Conservation (phyloP, 2,113 vertebrate genomes). For the Erinaceus europaeus region DNA sequence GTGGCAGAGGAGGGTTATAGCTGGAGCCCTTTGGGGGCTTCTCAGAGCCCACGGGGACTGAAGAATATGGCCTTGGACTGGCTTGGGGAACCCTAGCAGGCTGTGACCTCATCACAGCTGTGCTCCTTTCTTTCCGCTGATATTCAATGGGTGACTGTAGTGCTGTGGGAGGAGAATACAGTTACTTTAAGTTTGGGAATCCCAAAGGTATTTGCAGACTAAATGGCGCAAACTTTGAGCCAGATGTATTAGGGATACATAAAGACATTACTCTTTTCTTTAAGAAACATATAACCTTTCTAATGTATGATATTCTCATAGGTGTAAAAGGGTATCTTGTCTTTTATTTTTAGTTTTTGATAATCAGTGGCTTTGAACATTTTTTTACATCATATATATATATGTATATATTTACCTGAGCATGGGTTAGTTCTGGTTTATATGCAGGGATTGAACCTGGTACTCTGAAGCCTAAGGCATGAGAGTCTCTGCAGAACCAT, state of each 20-base stretch:
- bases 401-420: too few relatives aligned
- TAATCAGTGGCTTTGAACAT: too few relatives aligned
- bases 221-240: not conserved
- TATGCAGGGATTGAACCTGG: too few relatives aligned
- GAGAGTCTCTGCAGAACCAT: too few relatives aligned
- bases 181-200: not conserved
- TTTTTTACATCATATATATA: too few relatives aligned
- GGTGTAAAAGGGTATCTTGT: too few relatives aligned
- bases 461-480: too few relatives aligned
- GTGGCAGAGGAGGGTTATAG: conserved; percentile 86
- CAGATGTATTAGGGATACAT: not conserved
- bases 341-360: too few relatives aligned
- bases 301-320: too few relatives aligned
- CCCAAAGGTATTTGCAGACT: not conserved
- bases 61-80: conserved; percentile 91
- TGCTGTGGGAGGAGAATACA: conserved; percentile 79
- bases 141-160: conserved; percentile 97
- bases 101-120: conserved; percentile 88
- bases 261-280: not conserved
- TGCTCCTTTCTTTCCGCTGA: conserved; percentile 90
- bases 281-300: not conserved
- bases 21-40: conserved; percentile 85
- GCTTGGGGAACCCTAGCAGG: conserved; percentile 81
- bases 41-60: conserved; percentile 86
- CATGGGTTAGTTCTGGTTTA: too few relatives aligned